Conservation (phyloP, 2,113 vertebrate species). For the Alosa alosa region DNA sequence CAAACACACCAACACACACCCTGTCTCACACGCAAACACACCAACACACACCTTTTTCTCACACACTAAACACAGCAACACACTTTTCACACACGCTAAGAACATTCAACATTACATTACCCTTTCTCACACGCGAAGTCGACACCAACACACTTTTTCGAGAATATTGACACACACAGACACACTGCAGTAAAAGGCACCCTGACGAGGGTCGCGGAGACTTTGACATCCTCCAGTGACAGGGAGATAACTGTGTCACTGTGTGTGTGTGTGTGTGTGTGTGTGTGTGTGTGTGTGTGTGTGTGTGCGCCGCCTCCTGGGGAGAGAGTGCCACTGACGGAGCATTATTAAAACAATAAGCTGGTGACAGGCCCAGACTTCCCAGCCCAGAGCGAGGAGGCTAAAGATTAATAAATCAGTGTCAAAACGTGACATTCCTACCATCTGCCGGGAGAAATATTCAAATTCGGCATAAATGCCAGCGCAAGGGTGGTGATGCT, state of each 20-base stretch:
- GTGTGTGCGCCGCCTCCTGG: background rate
- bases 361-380: conserved; percentile 67
- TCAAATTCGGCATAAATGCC: conserved; percentile 82
- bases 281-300: background rate
- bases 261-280: background rate
- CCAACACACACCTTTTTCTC: background rate
- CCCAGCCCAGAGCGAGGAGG: conserved; percentile 57
- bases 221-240: background rate
- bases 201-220: conserved; percentile 30
- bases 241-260: conserved; percentile 11
- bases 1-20: no score
- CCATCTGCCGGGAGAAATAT: conserved; percentile 81
- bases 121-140: no score
- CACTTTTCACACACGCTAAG: no score
- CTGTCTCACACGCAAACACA: no score
- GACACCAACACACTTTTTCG: no score
- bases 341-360: conserved; percentile 74
- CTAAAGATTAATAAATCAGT: conserved; percentile 78
- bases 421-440: conserved; percentile 79
- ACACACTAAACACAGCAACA: no score
- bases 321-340: conserved; percentile 11
- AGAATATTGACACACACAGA: background rate
- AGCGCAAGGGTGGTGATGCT: conserved; percentile 48
- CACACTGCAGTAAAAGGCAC: background rate
- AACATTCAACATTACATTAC: no score